These are phyloP conservation scores for Pseudopipra pipra DNA, from an alignment of 2,113 vertebrate species.

Conservation along the genomic window DNA sequence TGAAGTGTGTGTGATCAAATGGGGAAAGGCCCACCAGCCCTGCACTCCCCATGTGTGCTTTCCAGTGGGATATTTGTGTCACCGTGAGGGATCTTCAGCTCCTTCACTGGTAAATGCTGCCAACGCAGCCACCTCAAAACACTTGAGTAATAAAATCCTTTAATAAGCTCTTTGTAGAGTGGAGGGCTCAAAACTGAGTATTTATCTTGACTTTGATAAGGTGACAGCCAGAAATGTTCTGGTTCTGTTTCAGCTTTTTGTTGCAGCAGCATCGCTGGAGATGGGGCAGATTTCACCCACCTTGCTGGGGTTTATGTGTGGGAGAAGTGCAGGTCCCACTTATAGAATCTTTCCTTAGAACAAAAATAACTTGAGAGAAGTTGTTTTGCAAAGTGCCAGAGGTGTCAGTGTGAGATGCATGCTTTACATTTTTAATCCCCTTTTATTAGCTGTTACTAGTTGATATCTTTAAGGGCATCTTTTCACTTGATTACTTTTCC, in stretches of 20 bases:
- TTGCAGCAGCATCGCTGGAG: neutral
- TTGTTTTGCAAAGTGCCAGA: neutral
- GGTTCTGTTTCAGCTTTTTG: neutral
- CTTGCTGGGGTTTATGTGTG: neutral
- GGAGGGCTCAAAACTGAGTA: neutral
- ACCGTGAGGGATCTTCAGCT: neutral
- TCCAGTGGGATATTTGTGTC: neutral
- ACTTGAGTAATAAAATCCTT: neutral
- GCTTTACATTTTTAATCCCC: constrained; percentile 9
- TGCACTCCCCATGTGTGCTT: neutral
- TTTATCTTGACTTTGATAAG: neutral
- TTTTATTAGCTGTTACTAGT: constrained; percentile 20
- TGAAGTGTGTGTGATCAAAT: fast-evolving
- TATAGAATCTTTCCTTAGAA: neutral
- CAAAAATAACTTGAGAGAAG: neutral
- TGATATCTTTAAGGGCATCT: constrained; percentile 59
- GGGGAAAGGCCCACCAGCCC: neutral
- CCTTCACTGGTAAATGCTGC: neutral
- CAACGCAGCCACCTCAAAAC: neutral
- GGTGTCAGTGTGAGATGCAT: neutral
- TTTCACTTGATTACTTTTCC: constrained; percentile 57
- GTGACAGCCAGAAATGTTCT: neutral
- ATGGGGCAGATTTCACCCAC: neutral
- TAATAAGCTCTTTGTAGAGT: neutral
- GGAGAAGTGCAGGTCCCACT: neutral